Evolutionary conservation across 2,113 vertebrate species (phyloP), one percentile per base, ranked within the genome.

Genomic region (Lophochroa leadbeateri): DNA sequence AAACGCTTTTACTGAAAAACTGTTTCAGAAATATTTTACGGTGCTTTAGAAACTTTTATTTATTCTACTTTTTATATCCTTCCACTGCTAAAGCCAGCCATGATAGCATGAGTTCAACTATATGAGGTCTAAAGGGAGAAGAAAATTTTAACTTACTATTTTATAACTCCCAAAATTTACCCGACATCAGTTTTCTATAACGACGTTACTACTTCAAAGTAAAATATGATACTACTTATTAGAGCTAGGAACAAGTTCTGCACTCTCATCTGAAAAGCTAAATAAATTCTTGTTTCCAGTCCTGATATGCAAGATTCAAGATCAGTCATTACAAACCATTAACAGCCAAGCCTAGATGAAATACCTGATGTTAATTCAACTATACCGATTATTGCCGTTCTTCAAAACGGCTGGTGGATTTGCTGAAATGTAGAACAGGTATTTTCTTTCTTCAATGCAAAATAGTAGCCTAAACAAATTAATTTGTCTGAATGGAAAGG

Each of bases 381-480:
- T 35, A 14, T 5, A 47, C 3, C 8, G 58, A 39, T 65, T 61
- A 63, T 6, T 58, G 21, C 18, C 17, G 9, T 83, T 86, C 68
- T 67, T 86, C 50, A 94, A 47, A 57, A 77, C 50, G 29, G 29
- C 25, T 29, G 28, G 28, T 70, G 46, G 43, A 68, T 81, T 90
- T 94, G 20, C 39, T 71, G 60, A 81, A 86, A 86, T 5, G 6
- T 31, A 75, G 28, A 86, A 64, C 9, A 55, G 9, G 11, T 5
- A 52, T 75, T 93, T 74, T 88, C 33, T 75, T 75, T n/a, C 46
- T 83, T 50, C 88, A 83, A 82, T 49, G 25, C 29, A 94, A 91
- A 95, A 53, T 3, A 88, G 27, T 43, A 88, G 46, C 47, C 82
- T 78, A 93, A 90, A 82, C 43, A 86, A 94, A 92, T 88, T 86